Base-by-base conservation (phyloP, 2,797 vertebrate genomes). In the Mionectes olivaceus region DNA sequence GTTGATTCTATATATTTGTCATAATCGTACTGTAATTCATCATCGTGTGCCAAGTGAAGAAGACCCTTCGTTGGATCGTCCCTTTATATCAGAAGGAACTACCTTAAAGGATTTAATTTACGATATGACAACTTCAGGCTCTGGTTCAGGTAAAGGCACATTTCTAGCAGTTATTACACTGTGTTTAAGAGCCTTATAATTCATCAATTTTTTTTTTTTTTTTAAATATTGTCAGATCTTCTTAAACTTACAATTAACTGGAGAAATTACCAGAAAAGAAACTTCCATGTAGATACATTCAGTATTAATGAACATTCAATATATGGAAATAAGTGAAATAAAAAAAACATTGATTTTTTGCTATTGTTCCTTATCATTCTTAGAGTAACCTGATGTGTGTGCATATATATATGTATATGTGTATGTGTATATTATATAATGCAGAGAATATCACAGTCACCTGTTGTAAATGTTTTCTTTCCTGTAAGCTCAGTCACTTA, bases 91-190 rank as follows among this genome's bases (percentile, higher is more conserved):
- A 1, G 99, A 99, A 83, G 99, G 99, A 73, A 99, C 99, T 60
- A 99, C 99, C 1, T 98, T 99, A 78, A 99, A 99, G 97, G 99
- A 99, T 97, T 98, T 99, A 90, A 99, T 99, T 98, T 99, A 99
- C 33, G 99, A 99, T 97, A 99, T 99, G 99, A 99, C 99, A 89
- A 99, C 99, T 47, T 99, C 99, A 2, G 99, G 99, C 49, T 99
- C 99, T 60, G 99, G 99, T 71, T 99, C 99, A 98, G 99, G 99
- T 99, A 98, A 95, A 61, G 32, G 50, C 52, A 27, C 5, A 3
- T 9, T 87, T 67, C 8, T 52, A 8, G 16, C 47, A 37, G 32
- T 39, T 69, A 47, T 71, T 73, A 35, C 19, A 37, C 39, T 77
- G 41, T 52, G 15, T n/a, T 60, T 25, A 73, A 77, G 43, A 87